These are phyloP conservation scores for Trinectes maculatus DNA, from an alignment of 2,113 vertebrate genomes.

Conservation along the genomic window DNA sequence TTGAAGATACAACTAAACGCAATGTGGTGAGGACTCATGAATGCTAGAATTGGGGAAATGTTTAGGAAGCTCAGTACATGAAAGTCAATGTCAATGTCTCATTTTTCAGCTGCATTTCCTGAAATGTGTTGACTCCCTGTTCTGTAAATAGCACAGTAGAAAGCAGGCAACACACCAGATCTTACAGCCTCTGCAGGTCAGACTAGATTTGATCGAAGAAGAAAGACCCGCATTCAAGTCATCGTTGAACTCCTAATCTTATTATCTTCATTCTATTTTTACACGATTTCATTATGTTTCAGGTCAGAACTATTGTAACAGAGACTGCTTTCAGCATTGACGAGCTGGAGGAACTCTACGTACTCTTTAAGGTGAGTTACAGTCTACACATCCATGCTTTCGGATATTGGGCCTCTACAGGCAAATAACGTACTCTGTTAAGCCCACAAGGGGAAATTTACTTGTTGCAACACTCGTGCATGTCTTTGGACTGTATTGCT, in stretches of 20 bases:
- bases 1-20: slow-evolving; percentile 97
- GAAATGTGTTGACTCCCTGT: too few relatives aligned
- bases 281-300: slow-evolving; percentile 24
- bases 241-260: background rate
- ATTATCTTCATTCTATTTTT: background rate
- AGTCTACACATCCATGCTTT: too few relatives aligned
- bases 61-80: background rate
- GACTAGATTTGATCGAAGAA: slow-evolving; percentile 8
- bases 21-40: slow-evolving; percentile 87
- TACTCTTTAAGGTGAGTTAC: slow-evolving; percentile 93
- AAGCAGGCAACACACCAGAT: background rate
- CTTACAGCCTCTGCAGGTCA: background rate
- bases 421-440: too few relatives aligned
- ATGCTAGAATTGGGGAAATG: background rate
- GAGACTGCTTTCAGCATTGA: slow-evolving; percentile 95
- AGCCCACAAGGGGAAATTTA: too few relatives aligned
- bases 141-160: background rate
- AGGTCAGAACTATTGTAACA: slow-evolving; percentile 96
- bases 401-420: too few relatives aligned
- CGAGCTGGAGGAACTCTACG: slow-evolving; percentile 94
- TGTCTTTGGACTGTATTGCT: too few relatives aligned
- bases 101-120: background rate
- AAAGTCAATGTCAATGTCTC: too few relatives aligned
- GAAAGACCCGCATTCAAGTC: background rate
- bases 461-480: too few relatives aligned